Percentiles rank a stretch among this genome's conserved stretches.
Conservation (phyloP, 2,113 vertebrate species). For the Pungitius pungitius region DNA sequence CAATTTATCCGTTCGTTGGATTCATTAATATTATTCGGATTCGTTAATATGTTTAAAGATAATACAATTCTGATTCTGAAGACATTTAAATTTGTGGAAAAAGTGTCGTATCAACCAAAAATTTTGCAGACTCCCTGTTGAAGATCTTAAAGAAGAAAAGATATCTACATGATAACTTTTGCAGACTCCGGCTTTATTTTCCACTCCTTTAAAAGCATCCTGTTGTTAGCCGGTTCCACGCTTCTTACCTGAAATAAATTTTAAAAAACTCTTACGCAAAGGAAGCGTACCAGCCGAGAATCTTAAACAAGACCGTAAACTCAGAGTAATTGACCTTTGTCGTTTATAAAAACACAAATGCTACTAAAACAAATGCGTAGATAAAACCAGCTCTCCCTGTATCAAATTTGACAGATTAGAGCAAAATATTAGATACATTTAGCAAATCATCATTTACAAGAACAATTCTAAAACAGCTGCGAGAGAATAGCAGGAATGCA, state of each 20-base stretch:
- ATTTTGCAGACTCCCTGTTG: too few species aligned
- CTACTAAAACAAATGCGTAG: background rate
- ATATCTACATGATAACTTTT: background rate
- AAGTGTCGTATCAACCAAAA: too few species aligned
- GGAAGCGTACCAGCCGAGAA: background rate
- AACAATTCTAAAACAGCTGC: background rate
- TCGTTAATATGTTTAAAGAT: too few species aligned
- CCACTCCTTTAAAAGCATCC: slow-evolving; percentile 12
- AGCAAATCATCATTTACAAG: background rate
- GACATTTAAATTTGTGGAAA: too few species aligned
- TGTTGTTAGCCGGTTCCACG: background rate
- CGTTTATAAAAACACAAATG: background rate
- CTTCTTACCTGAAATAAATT: slow-evolving; percentile 47
- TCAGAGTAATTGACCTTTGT: background rate
- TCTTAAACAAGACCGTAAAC: background rate
- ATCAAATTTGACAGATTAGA: background rate
- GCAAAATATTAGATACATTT: background rate
- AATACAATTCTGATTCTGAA: too few species aligned
- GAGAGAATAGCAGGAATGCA: background rate
- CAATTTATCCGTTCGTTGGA: too few species aligned
- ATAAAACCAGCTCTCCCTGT: background rate
- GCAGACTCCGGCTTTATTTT: slow-evolving; percentile 5
- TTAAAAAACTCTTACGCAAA: background rate
- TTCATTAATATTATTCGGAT: too few species aligned
- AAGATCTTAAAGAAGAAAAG: too few species aligned